Evolutionary conservation across 2,888 invertebrate genomes (phyloP).

Genomic region (Silvanus unidentatus): DNA sequence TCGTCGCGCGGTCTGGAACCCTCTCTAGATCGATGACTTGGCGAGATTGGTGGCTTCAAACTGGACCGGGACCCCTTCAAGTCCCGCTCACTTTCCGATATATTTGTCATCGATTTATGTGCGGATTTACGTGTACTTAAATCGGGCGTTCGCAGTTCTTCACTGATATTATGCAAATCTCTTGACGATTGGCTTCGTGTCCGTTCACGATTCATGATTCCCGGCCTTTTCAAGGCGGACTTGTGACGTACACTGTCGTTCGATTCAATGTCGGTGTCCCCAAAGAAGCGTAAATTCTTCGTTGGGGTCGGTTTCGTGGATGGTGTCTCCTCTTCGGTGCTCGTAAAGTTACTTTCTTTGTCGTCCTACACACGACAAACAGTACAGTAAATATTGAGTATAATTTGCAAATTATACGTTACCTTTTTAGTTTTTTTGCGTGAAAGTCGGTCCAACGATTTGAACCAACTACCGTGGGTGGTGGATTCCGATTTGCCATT

Average conservation of each 20-base stretch:
- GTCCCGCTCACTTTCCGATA: constrained; percentile 29
- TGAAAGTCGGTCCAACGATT: constrained; percentile 67
- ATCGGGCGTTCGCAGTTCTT: constrained; percentile 42
- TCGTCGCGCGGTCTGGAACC: constrained; percentile 46
- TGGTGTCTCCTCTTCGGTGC: constrained; percentile 52
- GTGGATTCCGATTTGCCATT: constrained; percentile 39
- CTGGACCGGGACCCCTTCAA: constrained; percentile 33
- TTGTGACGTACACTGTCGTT: constrained; percentile 50
- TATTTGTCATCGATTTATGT: constrained; percentile 41
- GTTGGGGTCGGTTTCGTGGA: constrained; percentile 46
- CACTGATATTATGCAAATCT: constrained; percentile 56
- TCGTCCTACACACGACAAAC: constrained; percentile 45
- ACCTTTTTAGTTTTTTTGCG: constrained; percentile 58
- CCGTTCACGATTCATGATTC: constrained; percentile 20
- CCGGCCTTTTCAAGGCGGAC: constrained; percentile 27
- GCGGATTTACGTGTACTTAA: constrained; percentile 43
- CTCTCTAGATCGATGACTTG: constrained; percentile 37
- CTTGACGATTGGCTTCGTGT: constrained; percentile 41
- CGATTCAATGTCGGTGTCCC: constrained; percentile 76
- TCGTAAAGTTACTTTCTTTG: constrained; percentile 47
- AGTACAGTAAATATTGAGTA: too few species aligned
- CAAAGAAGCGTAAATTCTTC: constrained; percentile 77
- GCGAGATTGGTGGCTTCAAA: constrained; percentile 43
- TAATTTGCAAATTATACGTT: background rate
- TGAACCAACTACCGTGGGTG: constrained; percentile 65